Percentiles rank a stretch among this genome's conserved stretches.
Evolutionary conservation across 2,797 vertebrate species (phyloP).

Genomic region (Melanotaenia boesemani): DNA sequence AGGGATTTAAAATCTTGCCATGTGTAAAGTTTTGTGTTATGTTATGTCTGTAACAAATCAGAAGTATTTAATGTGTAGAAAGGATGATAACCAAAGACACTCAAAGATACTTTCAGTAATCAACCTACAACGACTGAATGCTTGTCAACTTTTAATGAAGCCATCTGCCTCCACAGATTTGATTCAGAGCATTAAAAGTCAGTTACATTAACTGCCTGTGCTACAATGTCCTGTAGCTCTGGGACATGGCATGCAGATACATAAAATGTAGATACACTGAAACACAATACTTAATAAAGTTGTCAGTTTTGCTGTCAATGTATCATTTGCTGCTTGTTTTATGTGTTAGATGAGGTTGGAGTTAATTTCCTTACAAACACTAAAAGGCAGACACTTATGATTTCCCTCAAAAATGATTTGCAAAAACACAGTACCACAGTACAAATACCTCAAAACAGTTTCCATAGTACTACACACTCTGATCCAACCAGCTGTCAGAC

Average conservation of each 20-base stretch:
- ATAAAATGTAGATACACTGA: background rate
- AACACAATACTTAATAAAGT: background rate
- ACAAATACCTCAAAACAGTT: background rate
- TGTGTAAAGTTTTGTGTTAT: conserved; percentile 26
- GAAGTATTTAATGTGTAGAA: conserved; percentile 39
- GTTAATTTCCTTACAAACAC: background rate
- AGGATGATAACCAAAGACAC: conserved; percentile 63
- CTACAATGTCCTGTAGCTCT: background rate
- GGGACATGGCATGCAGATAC: background rate
- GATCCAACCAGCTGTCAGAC: background rate
- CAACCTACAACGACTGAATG: conserved; percentile 29
- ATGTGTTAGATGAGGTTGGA: background rate
- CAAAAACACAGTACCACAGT: too few relatives aligned
- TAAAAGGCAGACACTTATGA: too few relatives aligned
- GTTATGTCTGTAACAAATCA: conserved; percentile 38
- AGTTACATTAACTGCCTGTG: conserved; percentile 15
- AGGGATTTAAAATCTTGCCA: background rate
- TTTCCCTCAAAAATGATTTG: too few relatives aligned
- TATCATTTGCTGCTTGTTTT: background rate
- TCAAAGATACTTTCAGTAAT: conserved; percentile 53
- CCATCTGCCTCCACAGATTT: conserved; percentile 60
- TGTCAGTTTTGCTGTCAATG: background rate
- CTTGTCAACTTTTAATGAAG: conserved; percentile 66
- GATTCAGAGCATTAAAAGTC: conserved; percentile 27
- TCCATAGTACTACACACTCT: background rate